Base-by-base conservation (phyloP, 2,888 invertebrate genomes). In the Tridacna gigas region DNA sequence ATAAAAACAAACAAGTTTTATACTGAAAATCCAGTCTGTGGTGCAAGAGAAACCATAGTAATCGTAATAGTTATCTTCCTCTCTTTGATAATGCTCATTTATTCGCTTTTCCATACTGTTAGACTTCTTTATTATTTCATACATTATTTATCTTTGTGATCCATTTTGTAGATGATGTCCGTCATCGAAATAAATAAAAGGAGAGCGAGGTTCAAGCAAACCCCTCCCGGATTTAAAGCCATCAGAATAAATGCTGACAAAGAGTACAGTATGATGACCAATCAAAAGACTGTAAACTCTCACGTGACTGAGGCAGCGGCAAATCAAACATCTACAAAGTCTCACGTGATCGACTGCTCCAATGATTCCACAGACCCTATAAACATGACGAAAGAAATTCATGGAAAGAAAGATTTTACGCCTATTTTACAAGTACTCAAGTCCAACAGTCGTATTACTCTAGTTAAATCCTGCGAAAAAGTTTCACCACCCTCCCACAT, bases 101-200 rank as follows among this genome's bases (percentile, higher is more conserved):
- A 37, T 37, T 37, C 37, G 7, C 37, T 37, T 37, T 37, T 37
- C 37, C 37, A 37, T 37, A 37, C 37, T 4, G 37, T 37, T 37
- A 37, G 37, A 37, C 37, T 37, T 4, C n/a, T n/a, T 37, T 7
- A 37, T 37, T 37, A 4, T 4, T 7, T 37, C 37, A 37, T 7
- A 37, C 37, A 37, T 37, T 37, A 37, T 37, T 37, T 37, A 37
- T 37, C 37, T 37, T 37, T 37, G 7, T 20, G 0, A 28, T 67
- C 12, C 28, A 20, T 67, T 22, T 65, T 67, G 12, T 26, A 74
- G 74, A 74, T 74, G 74, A 22, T 74, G 28, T 25, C 74, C 7
- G 74, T 56, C 25, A 11, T 51, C 5, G 74, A 74, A 25, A 56
- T 74, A 20, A n/a, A 51, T 12, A 48, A 56, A 74, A n/a, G 56